Conservation (phyloP, 35 echinoderm and acorn worm species). For the Patiria miniata region DNA sequence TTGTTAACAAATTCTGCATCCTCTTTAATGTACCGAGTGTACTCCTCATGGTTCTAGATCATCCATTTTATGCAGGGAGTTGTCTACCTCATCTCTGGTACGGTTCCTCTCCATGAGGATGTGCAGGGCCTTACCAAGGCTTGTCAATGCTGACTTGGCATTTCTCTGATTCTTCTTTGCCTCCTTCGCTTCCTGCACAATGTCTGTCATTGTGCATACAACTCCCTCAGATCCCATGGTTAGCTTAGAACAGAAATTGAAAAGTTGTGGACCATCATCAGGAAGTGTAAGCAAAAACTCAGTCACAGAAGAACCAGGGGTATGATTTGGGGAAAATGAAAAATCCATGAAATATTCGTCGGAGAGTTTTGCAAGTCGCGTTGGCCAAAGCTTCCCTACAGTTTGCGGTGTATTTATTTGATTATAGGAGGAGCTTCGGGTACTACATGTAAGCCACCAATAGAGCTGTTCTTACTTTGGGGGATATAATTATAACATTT, state of each 20-base stretch:
- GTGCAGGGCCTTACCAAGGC: constrained; percentile 31
- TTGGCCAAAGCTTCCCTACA: too few relatives aligned
- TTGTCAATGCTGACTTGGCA: constrained; percentile 58
- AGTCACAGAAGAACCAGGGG: too few relatives aligned
- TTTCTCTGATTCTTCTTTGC: constrained; percentile 24
- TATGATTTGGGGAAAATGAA: too few relatives aligned
- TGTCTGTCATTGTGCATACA: constrained; percentile 32
- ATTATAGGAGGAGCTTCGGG: too few relatives aligned
- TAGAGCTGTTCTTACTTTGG: too few relatives aligned
- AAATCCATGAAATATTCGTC: too few relatives aligned
- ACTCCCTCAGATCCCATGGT: constrained; percentile 30
- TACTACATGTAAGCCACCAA: too few relatives aligned
- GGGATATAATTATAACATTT: too few relatives aligned
- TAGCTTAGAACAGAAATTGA: background rate
- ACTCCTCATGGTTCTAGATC: constrained; percentile 25
- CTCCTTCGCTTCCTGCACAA: background rate
- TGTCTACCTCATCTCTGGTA: constrained; percentile 13
- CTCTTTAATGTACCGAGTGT: constrained; percentile 27
- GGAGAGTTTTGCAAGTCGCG: too few relatives aligned
- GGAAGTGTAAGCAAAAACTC: too few relatives aligned
- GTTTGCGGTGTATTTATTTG: too few relatives aligned
- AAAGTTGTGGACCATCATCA: too few relatives aligned
- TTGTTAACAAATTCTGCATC: constrained; percentile 50
- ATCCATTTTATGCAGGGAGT: background rate
- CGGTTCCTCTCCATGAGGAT: constrained; percentile 24